phyloP scores from a whole-genome alignment of 2,797 vertebrate species.

The Aselliscus stoliczkanus region DNA sequence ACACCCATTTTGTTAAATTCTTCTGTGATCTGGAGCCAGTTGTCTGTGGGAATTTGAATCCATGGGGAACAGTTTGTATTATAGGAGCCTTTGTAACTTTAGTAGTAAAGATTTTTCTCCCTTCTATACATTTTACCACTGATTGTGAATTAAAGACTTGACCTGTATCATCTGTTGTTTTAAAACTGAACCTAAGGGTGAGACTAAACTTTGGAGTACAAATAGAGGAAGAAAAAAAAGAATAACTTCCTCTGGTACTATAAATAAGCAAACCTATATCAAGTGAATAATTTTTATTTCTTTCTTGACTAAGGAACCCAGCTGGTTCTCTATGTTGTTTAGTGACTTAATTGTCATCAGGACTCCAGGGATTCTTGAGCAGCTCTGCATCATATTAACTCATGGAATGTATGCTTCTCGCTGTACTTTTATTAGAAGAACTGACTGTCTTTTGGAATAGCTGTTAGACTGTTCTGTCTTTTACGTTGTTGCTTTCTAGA shows the following conservation, averaged over 20 bases:
- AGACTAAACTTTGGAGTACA: background rate
- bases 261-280: background rate
- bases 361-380: background rate
- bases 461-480: slow-evolving; percentile 24
- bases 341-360: slow-evolving; percentile 35
- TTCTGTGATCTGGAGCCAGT: background rate
- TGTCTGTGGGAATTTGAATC: background rate
- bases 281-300: slow-evolving; percentile 40
- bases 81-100: background rate
- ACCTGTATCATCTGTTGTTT: background rate
- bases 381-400: background rate
- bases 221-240: background rate
- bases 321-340: background rate
- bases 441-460: slow-evolving; percentile 21
- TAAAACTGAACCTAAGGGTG: background rate
- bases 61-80: background rate
- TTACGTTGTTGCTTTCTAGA: slow-evolving; percentile 48
- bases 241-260: background rate
- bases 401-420: background rate
- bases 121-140: background rate
- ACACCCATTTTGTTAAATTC: background rate
- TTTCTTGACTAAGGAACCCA: background rate
- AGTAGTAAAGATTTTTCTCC: background rate
- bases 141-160: background rate
- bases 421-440: background rate